phyloP scores from a whole-genome alignment of 2,113 vertebrate species.

The Pelusios castaneus region DNA sequence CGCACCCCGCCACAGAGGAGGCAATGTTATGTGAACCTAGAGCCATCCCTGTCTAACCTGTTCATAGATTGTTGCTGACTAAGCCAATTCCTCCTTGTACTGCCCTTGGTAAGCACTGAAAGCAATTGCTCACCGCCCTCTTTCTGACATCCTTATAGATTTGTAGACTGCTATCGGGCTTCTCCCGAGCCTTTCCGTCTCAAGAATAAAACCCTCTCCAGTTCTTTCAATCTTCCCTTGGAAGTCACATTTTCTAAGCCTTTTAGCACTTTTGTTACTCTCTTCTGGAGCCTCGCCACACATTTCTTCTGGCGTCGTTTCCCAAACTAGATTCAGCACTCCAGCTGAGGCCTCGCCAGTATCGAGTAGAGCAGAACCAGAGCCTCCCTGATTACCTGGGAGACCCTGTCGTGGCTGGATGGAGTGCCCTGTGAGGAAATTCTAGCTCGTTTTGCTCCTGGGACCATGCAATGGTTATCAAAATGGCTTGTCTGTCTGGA shows the following conservation, averaged over 20 bases:
- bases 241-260: no score
- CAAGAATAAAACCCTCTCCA: background rate
- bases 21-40: background rate
- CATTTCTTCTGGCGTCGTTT: background rate
- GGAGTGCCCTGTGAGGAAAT: background rate
- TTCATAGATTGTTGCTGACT: no score
- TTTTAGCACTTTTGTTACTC: background rate
- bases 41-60: no score
- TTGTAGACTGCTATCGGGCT: background rate
- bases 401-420: background rate
- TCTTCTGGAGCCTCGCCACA: background rate
- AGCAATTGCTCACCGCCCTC: no score
- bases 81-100: no score
- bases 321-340: background rate
- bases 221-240: background rate
- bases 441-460: background rate
- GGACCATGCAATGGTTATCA: background rate
- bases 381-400: background rate
- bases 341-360: no score
- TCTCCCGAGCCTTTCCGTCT: background rate
- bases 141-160: no score
- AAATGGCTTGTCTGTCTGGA: constrained; percentile 58
- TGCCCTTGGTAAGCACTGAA: no score
- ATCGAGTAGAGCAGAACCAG: background rate
- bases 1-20: background rate